Evolutionary conservation across 2,797 vertebrate species (phyloP).

Genomic region (Acomys russatus): DNA sequence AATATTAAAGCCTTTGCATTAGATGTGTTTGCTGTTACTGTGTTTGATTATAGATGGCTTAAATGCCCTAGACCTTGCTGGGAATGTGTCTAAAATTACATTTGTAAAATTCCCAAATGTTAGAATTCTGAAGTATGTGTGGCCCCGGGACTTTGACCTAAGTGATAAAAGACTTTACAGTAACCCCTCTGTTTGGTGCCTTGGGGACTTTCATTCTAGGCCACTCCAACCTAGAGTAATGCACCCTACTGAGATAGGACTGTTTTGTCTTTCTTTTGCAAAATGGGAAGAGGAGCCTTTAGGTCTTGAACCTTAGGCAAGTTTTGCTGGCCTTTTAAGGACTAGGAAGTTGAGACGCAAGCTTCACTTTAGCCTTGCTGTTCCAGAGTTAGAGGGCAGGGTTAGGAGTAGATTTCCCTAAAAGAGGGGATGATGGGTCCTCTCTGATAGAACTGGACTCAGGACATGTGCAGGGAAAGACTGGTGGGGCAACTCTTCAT

Average conservation of each 20-base stretch:
- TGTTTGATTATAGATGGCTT: slow-evolving; percentile 47
- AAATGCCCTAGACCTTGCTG: not conserved
- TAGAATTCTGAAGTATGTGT: slow-evolving; percentile 56
- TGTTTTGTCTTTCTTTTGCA: slow-evolving; percentile 71
- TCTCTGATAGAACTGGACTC: not conserved
- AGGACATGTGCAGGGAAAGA: not conserved
- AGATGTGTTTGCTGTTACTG: not conserved
- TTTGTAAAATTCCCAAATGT: slow-evolving; percentile 17
- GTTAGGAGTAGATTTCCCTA: not conserved
- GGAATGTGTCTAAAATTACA: slow-evolving; percentile 7
- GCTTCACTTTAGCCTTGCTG: not conserved
- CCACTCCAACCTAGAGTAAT: not conserved
- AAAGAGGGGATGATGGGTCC: not conserved
- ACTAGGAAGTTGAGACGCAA: slow-evolving; percentile 36
- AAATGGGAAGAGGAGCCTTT: slow-evolving; percentile 28
- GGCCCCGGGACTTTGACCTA: slow-evolving; percentile 57
- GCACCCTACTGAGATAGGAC: slow-evolving; percentile 43
- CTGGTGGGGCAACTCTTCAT: not conserved
- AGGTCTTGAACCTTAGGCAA: slow-evolving; percentile 17
- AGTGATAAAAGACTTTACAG: slow-evolving; percentile 64
- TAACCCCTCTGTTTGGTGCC: slow-evolving; percentile 54
- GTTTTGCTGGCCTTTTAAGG: slow-evolving; percentile 35
- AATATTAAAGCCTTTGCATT: slow-evolving; percentile 53
- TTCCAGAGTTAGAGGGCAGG: not conserved
- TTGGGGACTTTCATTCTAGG: slow-evolving; percentile 54